phyloP scores from a whole-genome alignment of 2,113 vertebrate genomes.

The Antennarius striatus region DNA sequence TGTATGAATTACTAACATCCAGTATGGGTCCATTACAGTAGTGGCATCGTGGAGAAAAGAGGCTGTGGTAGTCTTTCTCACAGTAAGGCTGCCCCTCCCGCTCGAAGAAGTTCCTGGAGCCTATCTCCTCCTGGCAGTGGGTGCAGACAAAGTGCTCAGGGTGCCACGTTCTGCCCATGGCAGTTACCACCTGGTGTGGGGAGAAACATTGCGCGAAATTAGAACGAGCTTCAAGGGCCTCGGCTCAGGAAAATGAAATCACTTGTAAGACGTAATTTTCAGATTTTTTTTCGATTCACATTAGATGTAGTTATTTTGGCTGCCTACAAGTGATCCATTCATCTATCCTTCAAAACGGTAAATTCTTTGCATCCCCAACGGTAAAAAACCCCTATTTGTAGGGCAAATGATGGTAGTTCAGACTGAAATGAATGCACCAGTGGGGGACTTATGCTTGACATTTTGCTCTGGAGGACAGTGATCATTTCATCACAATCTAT shows the following conservation, averaged over 20 bases:
- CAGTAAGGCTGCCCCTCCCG: conserved; percentile 93
- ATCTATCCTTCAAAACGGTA: too few relatives aligned
- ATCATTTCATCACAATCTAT: too few relatives aligned
- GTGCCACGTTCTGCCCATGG: conserved; percentile 97
- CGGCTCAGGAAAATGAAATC: background rate
- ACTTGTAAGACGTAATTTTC: background rate
- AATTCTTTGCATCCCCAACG: too few relatives aligned
- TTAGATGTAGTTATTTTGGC: too few relatives aligned
- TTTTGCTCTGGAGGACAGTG: too few relatives aligned
- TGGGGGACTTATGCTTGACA: too few relatives aligned
- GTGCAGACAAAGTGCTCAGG: conserved; percentile 97
- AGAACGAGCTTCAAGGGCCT: conserved; percentile 27
- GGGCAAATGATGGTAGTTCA: too few relatives aligned
- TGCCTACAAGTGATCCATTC: too few relatives aligned
- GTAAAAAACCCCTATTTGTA: too few relatives aligned
- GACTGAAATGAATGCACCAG: too few relatives aligned
- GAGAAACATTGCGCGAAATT: conserved; percentile 38
- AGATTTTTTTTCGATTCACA: too few relatives aligned
- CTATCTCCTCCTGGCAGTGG: conserved; percentile 96
- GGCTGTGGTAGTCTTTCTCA: conserved; percentile 93
- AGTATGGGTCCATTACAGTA: conserved; percentile 96
- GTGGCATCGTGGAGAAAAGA: conserved; percentile 94
- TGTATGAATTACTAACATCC: conserved; percentile 84
- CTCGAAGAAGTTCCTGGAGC: conserved; percentile 96
- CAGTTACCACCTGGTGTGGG: conserved; percentile 89